Evolutionary conservation across 2,113 vertebrate genomes (phyloP).

Genomic region (Onychostruthus taczanowskii): DNA sequence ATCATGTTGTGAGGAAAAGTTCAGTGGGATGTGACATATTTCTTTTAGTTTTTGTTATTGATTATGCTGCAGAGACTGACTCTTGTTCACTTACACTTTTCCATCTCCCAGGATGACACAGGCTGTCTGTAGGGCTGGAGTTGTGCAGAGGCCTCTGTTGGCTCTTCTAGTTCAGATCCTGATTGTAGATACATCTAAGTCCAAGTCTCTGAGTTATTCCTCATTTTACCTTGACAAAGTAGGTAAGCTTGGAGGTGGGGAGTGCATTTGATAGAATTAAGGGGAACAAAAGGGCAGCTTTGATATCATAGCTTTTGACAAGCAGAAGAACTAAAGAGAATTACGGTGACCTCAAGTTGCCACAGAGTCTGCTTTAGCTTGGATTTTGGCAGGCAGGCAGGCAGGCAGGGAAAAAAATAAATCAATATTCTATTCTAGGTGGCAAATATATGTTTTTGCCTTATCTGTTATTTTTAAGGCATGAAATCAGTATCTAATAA

Average conservation of each 20-base stretch:
- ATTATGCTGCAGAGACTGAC: neutral
- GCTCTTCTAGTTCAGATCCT: neutral
- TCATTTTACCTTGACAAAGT: neutral
- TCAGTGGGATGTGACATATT: neutral
- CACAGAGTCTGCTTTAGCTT: neutral
- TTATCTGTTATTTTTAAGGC: constrained; percentile 6
- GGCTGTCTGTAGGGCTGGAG: neutral
- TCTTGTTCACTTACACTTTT: neutral
- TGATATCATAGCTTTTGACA: constrained; percentile 42
- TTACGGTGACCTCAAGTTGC: constrained; percentile 16
- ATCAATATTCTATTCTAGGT: neutral
- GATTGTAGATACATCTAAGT: neutral
- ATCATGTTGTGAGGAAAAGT: neutral
- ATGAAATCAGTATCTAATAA: constrained; percentile 28
- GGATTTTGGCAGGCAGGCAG: neutral
- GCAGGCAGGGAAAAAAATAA: neutral
- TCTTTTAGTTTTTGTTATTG: neutral
- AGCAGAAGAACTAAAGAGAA: constrained; percentile 6
- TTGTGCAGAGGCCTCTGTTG: neutral
- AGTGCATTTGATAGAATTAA: constrained; percentile 41
- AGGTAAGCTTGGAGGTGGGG: neutral
- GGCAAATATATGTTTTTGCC: neutral
- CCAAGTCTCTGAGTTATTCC: neutral
- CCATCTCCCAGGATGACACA: neutral
- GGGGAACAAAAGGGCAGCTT: constrained; percentile 20